These are phyloP conservation scores for Sarcoramphus papa DNA, from an alignment of 2,797 vertebrate species.

Conservation along the genomic window DNA sequence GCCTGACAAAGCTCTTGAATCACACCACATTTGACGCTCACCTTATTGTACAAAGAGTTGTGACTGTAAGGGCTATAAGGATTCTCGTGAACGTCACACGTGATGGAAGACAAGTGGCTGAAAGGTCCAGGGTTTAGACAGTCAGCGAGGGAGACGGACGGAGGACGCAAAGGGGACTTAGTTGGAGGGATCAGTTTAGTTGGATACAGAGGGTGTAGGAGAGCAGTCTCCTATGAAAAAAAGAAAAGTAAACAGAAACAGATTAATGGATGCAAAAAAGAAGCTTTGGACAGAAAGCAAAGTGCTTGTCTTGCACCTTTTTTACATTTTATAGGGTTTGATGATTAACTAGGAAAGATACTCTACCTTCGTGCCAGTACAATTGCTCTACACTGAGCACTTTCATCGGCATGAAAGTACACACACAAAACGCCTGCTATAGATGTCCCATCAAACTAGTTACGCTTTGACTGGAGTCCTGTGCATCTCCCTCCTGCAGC, in stretches of 20 bases:
- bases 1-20: background rate
- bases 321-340: background rate
- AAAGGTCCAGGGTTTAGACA: slow-evolving; percentile 61
- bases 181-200: slow-evolving; percentile 47
- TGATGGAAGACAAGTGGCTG: slow-evolving; percentile 53
- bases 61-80: slow-evolving; percentile 44
- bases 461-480: background rate
- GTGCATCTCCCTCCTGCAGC: background rate
- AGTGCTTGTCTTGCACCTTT: background rate
- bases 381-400: background rate
- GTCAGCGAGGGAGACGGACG: background rate
- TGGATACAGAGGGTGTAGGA: slow-evolving; percentile 50
- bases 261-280: background rate
- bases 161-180: slow-evolving; percentile 42
- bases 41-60: slow-evolving; percentile 47
- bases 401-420: background rate
- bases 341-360: background rate
- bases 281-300: background rate
- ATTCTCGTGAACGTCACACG: slow-evolving; percentile 6
- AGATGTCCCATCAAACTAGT: background rate
- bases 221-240: slow-evolving; percentile 34
- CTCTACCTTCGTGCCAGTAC: background rate
- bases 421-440: background rate
- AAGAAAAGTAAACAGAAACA: slow-evolving; percentile 17
- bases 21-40: slow-evolving; percentile 10